These are phyloP conservation scores for Ligdia adustata DNA, from an alignment of 2,888 invertebrate genomes.

Conservation along the genomic window DNA sequence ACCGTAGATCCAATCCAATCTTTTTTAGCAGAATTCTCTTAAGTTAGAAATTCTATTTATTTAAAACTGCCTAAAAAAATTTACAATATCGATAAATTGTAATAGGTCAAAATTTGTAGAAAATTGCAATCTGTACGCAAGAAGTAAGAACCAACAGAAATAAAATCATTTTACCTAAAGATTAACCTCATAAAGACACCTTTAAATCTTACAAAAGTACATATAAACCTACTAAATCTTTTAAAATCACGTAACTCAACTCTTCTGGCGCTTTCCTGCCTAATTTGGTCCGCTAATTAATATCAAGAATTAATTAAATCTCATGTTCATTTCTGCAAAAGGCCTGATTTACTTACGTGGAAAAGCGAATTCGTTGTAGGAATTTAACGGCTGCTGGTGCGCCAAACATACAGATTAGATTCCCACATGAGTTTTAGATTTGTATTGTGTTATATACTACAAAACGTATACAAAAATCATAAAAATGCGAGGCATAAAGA, in stretches of 20 bases:
- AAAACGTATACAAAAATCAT: no score
- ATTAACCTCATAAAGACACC: no score
- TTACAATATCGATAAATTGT: no score
- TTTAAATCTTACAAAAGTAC: not conserved
- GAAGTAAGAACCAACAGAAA: no score
- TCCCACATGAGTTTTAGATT: constrained; percentile 35
- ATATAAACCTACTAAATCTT: constrained; percentile 7
- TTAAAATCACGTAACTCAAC: not conserved
- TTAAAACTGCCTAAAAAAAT: no score
- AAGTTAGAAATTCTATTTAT: no score
- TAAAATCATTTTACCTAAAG: not conserved
- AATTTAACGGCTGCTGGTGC: constrained; percentile 32
- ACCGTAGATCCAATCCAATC: no score
- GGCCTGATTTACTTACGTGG: constrained; percentile 24
- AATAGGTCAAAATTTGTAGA: no score
- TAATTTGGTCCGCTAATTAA: constrained; percentile 20
- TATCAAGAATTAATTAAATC: constrained; percentile 21
- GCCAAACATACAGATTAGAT: no score
- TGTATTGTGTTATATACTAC: constrained; percentile 27
- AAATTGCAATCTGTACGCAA: no score
- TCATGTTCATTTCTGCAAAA: constrained; percentile 22
- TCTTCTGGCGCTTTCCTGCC: not conserved
- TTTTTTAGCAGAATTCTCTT: no score
- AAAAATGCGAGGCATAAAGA: no score
- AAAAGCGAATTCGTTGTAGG: constrained; percentile 9